phyloP scores from a whole-genome alignment of 2,113 vertebrate species.

The Canis aureus region DNA sequence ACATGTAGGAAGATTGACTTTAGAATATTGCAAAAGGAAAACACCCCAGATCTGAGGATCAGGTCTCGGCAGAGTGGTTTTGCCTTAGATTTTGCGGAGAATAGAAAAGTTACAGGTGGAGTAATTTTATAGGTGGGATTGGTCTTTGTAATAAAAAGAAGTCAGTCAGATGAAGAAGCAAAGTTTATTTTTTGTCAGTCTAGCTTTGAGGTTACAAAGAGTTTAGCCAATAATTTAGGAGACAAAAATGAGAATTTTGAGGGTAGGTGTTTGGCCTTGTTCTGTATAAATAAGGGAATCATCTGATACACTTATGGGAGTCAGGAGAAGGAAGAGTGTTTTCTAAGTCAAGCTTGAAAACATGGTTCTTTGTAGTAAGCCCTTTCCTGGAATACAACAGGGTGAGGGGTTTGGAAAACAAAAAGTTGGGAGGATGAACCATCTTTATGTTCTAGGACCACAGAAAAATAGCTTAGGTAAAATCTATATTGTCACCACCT shows the following conservation, averaged over 20 bases:
- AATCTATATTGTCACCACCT: neutral
- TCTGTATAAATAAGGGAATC: neutral
- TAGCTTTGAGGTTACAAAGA: neutral
- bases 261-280: neutral
- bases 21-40: neutral
- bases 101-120: neutral
- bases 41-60: neutral
- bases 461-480: neutral
- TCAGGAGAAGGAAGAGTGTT: neutral
- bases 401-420: neutral
- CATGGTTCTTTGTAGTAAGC: neutral
- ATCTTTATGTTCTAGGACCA: neutral
- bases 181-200: neutral
- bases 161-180: neutral
- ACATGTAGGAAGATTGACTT: neutral
- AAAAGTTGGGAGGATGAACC: neutral
- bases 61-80: neutral
- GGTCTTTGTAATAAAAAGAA: neutral
- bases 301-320: neutral
- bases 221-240: neutral
- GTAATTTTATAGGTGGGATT: neutral
- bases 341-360: neutral
- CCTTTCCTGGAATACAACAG: neutral
- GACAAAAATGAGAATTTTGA: neutral
- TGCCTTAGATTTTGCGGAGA: neutral